Evolutionary conservation across 2,888 invertebrate genomes (phyloP), one percentile per base, ranked within the genome.

Genomic region (Andricus curvator): DNA sequence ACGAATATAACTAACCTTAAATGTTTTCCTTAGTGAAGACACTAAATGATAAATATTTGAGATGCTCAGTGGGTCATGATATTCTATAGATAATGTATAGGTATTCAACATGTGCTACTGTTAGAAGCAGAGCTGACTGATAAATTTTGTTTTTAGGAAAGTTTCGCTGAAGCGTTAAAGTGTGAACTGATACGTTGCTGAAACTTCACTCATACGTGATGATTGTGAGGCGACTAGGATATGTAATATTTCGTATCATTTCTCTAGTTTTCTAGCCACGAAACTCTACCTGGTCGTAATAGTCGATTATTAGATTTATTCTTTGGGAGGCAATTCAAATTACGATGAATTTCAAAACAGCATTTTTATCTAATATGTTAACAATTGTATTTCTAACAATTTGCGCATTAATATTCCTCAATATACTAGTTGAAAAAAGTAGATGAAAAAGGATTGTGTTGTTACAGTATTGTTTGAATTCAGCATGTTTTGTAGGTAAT

Each of bases 221-320:
- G 37, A 74, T 74, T 74, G n/a, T 74, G n/a, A 56, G 17, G 48
- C 51, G 29, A 48, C 44, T 70, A 56, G 74, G n/a, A 33, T 74
- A 70, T 56, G 74, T 13, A 74, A 74, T 74, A 56, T n/a, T 74
- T 29, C 56, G 13, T 74, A 70, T 70, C 70, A 33, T 56, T 48
- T 70, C 33, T 70, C 51, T n/a, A 56, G 70, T 56, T 56, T 56
- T 22, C 29, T 62, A 70, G 33, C 51, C 51, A 70, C 70, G 51
- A 56, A 51, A 8, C 48, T 56, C 20, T 20, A 70, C 20, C 51
- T 20, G 70, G n/a, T 56, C 70, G 33, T 70, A 51, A 70, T 56
- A 33, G 33, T n/a, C 33, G 20, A 56, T 70, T 56, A 74, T 37
- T 56, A 29, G n/a, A 56, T 37, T 74, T 56, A n/a, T n/a, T 29